Evolutionary conservation across 2,888 invertebrate species (phyloP), one percentile per base, ranked within the genome.

Genomic region (Cistogaster globosa): DNA sequence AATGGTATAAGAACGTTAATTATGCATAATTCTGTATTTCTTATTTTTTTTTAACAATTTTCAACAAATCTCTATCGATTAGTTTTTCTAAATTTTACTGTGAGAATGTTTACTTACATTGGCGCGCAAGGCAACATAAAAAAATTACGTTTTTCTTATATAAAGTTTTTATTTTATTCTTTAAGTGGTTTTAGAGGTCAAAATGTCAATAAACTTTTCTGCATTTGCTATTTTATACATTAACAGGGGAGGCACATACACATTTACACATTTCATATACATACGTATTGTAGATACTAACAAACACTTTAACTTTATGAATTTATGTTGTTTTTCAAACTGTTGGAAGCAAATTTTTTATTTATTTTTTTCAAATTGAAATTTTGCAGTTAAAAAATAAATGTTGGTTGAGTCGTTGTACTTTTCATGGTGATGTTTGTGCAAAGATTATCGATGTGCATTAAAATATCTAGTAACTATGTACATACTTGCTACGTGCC

Each of bases 151-250:
- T 53, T 55, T 42, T 32, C 26, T 42, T 38, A 7, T 12, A 55
- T 58, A n/a, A 16, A 8, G n/a, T 20, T 20, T 45, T 42, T 60
- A 20, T 48, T 55, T 53, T 55, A 36, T 65, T 80, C 26, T 63
- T 71, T 69, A 51, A 77, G 68, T 77, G 65, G 68, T 79, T 82
- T 85, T 85, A 79, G 85, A 85, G 85, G 85, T 85, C 85, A 85
- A 85, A 79, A 82, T 78, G 85, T 85, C 85, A 85, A 85, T 82
- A 82, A 85, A 82, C 85, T 85, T 75, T 83, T 60, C 53, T 84
- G 76, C 74, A 63, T 68, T 83, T 60, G 71, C 63, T 71, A 42
- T 51, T 75, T 79, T 74, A 38, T 74, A 58, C 32, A 81, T 22
- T 42, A 36, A 71, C 20, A 12, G 71, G 58, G 45, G 75, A 55